Conservation (phyloP, 1,140 invertebrate genomes). For the Papilio machaon region DNA sequence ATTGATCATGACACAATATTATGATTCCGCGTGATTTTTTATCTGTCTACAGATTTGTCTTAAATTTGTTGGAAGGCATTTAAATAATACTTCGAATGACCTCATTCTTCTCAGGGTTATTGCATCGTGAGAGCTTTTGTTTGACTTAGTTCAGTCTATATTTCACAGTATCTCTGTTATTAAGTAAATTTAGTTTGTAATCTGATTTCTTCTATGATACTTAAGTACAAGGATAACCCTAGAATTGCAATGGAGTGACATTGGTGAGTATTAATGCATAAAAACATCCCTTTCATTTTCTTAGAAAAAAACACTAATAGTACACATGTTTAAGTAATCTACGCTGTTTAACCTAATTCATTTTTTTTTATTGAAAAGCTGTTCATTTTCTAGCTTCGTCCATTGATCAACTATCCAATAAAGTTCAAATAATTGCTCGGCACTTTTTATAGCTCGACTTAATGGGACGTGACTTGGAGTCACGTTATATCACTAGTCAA, state of each 20-base stretch:
- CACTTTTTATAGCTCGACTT: background rate
- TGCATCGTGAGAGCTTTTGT: constrained; percentile 18
- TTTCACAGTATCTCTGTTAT: constrained; percentile 3
- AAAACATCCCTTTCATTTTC: too few species aligned
- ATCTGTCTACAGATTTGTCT: background rate
- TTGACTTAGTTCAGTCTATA: background rate
- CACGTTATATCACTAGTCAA: constrained; percentile 21
- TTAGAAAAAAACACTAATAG: too few species aligned
- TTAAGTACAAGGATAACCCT: background rate
- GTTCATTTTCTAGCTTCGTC: too few species aligned
- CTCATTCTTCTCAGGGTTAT: constrained; percentile 21
- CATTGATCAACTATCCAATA: background rate
- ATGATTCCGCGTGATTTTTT: background rate
- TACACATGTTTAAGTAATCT: too few species aligned
- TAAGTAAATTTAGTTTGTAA: background rate
- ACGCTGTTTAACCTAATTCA: too few species aligned
- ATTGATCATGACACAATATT: background rate
- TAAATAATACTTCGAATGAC: background rate
- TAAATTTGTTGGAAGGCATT: background rate
- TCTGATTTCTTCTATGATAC: background rate
- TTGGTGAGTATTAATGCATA: too few species aligned
- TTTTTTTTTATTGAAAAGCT: too few species aligned
- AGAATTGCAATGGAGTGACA: too few species aligned
- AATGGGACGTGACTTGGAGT: constrained; percentile 25
- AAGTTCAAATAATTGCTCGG: constrained; percentile 19